Base-by-base conservation (phyloP, 2,888 invertebrate genomes). In the Drosophila monieri region DNA sequence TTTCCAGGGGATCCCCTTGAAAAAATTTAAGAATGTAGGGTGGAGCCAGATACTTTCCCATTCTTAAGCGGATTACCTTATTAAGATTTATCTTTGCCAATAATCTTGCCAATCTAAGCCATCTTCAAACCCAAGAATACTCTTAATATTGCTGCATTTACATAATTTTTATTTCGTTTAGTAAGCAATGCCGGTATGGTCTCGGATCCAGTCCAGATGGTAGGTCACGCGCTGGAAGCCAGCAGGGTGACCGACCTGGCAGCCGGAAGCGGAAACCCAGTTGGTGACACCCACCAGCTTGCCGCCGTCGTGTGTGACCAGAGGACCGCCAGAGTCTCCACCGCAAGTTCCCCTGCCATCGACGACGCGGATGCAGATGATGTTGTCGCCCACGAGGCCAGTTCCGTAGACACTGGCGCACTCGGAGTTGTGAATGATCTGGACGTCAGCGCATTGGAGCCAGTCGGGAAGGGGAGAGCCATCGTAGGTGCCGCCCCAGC, bases 331-430 rank as follows among this genome's bases (percentile, higher is more conserved):
- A 30, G 89, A 90, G 18, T 90, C 90, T 1, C 90, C 89, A 2
- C 77, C 70, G 69, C 89, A 89, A 3, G 85, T 81, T 9, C 88
- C 80, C 21, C 66, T 77, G 27, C 79, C 80, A 0, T 65, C 64
- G 53, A 74, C 54, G 2, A 84, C 85, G 15, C 75, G 55, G 6
- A 80, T 80, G 44, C 90, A 89, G 47, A 90, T 54, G 25, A 79
- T 81, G 41, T 77, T 76, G 9, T 73, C 47, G 10, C 64, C 56
- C 6, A 80, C 62, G 15, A 74, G 77, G 35, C 86, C 60, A n/a
- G 88, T 65, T 18, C 90, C 90, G 37, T 91, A 91, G 58, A 88
- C 88, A 64, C 90, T 89, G 3, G 90, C 91, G 77, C 86, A 80
- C 90, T 91, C 44, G 88, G 84, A 49, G 89, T 89, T 72, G 76